Conservation (phyloP, 2,113 vertebrate species). For the Tiliqua scincoides region DNA sequence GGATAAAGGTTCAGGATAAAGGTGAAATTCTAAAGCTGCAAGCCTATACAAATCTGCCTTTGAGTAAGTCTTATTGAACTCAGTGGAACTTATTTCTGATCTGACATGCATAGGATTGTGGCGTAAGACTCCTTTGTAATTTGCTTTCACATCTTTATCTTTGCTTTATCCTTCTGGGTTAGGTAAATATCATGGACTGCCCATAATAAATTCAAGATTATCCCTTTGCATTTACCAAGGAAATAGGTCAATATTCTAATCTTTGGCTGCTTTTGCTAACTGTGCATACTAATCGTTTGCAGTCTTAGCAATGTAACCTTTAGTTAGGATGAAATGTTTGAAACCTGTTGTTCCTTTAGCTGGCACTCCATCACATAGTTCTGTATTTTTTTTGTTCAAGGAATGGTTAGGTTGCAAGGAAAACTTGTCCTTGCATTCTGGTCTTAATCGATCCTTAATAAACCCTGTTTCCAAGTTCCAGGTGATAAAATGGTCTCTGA, state of each 20-base stretch:
- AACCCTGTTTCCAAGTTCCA: slow-evolving; percentile 76
- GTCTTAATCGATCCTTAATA: slow-evolving; percentile 71
- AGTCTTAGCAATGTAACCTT: slow-evolving; percentile 13
- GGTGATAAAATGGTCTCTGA: slow-evolving; percentile 77
- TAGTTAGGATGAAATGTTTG: slow-evolving; percentile 4
- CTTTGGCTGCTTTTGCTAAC: slow-evolving; percentile 27
- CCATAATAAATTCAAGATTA: background rate
- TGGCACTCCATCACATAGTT: slow-evolving; percentile 31
- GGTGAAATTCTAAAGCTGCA: background rate
- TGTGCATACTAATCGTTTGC: background rate
- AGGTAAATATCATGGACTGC: slow-evolving; percentile 6
- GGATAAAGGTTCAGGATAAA: background rate
- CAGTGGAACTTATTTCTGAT: too few species aligned
- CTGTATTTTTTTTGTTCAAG: slow-evolving; percentile 36
- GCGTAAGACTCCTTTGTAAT: slow-evolving; percentile 16
- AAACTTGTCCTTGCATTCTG: slow-evolving; percentile 62
- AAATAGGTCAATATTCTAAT: slow-evolving; percentile 14
- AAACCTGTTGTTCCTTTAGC: slow-evolving; percentile 30
- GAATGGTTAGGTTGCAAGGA: slow-evolving; percentile 39
- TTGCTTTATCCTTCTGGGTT: background rate
- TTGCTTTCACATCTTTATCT: slow-evolving; percentile 11
- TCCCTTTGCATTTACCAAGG: background rate
- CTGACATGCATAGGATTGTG: too few species aligned
- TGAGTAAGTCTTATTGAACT: too few species aligned
- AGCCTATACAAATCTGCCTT: too few species aligned